Conservation (phyloP, 2,797 vertebrate genomes). For the Chiloscyllium punctatum region DNA sequence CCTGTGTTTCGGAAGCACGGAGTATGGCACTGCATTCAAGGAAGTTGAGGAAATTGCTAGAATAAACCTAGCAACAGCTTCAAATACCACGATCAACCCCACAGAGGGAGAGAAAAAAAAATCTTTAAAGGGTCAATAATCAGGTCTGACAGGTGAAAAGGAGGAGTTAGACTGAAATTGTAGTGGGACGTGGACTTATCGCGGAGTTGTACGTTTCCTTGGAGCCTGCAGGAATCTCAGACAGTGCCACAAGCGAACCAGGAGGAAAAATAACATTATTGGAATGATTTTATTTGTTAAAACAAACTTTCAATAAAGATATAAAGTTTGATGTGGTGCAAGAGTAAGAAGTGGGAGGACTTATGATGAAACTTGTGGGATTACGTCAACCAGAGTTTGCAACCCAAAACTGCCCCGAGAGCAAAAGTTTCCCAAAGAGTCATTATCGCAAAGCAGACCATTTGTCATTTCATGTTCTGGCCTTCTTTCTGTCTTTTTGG, state of each 20-base stretch:
- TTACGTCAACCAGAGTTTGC: background rate
- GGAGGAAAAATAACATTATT: background rate
- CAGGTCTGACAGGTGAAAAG: background rate
- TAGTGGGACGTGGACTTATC: background rate
- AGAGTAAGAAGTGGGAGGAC: background rate
- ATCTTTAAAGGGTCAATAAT: background rate
- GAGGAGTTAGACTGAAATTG: background rate
- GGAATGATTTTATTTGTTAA: background rate
- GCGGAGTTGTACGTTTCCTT: background rate
- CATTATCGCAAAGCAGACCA: background rate
- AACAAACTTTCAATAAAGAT: background rate
- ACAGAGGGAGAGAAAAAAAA: background rate
- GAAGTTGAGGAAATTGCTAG: background rate
- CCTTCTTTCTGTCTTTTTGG: too few relatives aligned
- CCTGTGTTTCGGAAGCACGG: background rate
- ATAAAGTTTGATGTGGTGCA: background rate
- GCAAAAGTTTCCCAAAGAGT: background rate
- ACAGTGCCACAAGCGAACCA: background rate
- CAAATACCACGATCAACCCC: background rate
- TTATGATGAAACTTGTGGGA: background rate
- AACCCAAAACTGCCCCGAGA: background rate
- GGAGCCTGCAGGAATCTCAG: background rate
- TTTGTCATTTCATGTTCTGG: background rate
- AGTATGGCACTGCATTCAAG: background rate
- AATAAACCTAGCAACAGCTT: background rate